phyloP scores from a whole-genome alignment of 2,888 invertebrate species.

The Latrodectus elegans region DNA sequence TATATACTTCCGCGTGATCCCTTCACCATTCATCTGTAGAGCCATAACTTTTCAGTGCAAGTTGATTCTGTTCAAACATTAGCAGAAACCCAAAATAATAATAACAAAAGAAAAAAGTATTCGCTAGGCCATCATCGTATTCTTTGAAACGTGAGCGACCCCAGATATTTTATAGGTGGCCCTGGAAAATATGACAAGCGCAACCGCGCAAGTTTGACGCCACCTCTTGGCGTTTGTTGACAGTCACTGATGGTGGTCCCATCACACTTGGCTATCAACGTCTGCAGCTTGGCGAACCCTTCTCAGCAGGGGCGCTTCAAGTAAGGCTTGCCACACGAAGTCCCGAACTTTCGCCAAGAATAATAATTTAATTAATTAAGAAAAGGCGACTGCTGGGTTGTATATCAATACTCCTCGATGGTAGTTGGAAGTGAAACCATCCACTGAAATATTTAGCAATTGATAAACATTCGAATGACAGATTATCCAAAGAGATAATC shows the following conservation, averaged over 20 bases:
- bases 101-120: background rate
- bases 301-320: conserved; percentile 28
- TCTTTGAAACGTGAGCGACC: background rate
- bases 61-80: conserved; percentile 12
- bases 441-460: too few species aligned
- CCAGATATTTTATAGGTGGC: background rate
- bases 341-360: conserved; percentile 40
- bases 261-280: conserved; percentile 64
- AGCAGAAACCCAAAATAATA: background rate
- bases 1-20: background rate
- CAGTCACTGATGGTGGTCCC: conserved; percentile 65
- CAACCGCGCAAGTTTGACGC: conserved; percentile 45
- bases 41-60: background rate
- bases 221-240: conserved; percentile 47
- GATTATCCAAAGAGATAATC: too few species aligned
- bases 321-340: conserved; percentile 26
- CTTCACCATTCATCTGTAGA: background rate
- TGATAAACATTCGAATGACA: too few species aligned
- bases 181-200: conserved; percentile 40
- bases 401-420: background rate
- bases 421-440: background rate
- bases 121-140: background rate
- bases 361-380: conserved; percentile 61
- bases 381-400: background rate
- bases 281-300: conserved; percentile 55